Evolutionary conservation across 2,888 invertebrate genomes (phyloP).

Genomic region (Carpatolechia fugitivella): DNA sequence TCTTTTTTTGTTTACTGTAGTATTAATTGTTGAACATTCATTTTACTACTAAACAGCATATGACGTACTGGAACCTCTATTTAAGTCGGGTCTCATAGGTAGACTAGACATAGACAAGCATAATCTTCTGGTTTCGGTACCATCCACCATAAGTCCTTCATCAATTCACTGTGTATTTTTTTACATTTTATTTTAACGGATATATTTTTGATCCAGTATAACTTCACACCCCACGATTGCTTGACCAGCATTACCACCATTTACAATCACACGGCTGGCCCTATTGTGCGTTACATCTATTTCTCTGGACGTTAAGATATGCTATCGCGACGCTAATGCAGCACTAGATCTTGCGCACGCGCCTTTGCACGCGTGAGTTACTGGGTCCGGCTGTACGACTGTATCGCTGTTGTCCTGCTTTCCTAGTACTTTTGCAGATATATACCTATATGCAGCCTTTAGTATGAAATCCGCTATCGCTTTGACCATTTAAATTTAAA

Average conservation of each 20-base stretch:
- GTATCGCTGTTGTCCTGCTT: slow-evolving; percentile 19
- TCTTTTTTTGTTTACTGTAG: too few relatives aligned
- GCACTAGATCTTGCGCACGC: slow-evolving; percentile 69
- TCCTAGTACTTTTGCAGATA: not conserved
- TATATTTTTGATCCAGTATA: not conserved
- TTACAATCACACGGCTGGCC: slow-evolving; percentile 5
- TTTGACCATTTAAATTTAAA: not conserved
- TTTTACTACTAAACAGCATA: too few relatives aligned
- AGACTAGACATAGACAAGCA: too few relatives aligned
- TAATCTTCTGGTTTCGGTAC: too few relatives aligned
- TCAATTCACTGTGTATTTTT: too few relatives aligned
- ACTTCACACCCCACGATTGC: not conserved
- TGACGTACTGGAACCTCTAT: too few relatives aligned
- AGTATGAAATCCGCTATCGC: not conserved
- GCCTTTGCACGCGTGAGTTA: slow-evolving; percentile 55
- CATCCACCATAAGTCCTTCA: too few relatives aligned
- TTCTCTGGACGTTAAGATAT: slow-evolving; percentile 69
- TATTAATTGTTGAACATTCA: too few relatives aligned
- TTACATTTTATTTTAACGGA: too few relatives aligned
- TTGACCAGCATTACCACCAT: slow-evolving; percentile 1
- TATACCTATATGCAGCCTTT: slow-evolving; percentile 2
- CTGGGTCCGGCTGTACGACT: slow-evolving; percentile 28
- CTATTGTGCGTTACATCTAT: slow-evolving; percentile 54
- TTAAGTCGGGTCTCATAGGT: too few relatives aligned
- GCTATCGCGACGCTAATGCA: slow-evolving; percentile 72